Evolutionary conservation across 37 sponge, comb jelly and placozoan genomes (phyloP), one percentile per base, ranked within the genome.

Genomic region (Spongilla lacustris): DNA sequence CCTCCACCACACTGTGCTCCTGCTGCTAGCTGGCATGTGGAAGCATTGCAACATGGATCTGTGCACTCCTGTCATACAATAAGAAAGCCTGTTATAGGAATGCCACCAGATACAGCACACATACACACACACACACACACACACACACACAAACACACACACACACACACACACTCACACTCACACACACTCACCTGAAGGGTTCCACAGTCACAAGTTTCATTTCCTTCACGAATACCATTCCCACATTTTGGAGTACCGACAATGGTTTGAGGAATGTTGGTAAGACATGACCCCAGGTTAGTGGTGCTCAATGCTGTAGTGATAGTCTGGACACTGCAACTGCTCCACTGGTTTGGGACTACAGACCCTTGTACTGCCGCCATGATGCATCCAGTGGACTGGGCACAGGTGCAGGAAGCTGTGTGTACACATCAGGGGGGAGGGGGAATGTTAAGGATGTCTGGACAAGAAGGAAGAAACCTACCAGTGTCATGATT

Each of bases 41-140:
- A 89, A 23, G 93, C 87, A 92, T 95, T 92, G 76, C 95, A 95
- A 75, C 95, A 95, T 4, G 90, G 85, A 78, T 95, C 91, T 71
- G 21, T 36, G 77, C 95, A 95, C 71, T 82, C 81, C 93, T 95
- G 67, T 31, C 70, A 5, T 6, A 19, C 21, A 58, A 17, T 1
- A 14, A 58, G 12, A 58, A 17, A 14, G 4, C 1, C 58, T 6
- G 1, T 17, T 1, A 17, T 58, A 58, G 30, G 14, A 72, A 14
- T 33, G 31, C 25, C 10, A n/a, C n/a, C n/a, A n/a, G 30, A 77
- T 41, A 41, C 3, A 9, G 6, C 41, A 6, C 41, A 41, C 41
- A 41, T 6, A 41, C 41, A 6, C 41, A 41, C 41, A 41, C 41
- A 41, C 41, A 41, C 41, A 41, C 41, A 41, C 41, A 41, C 41